These are phyloP conservation scores for Kryptopterus vitreolus DNA, from an alignment of 2,797 vertebrate genomes.

Conservation along the genomic window DNA sequence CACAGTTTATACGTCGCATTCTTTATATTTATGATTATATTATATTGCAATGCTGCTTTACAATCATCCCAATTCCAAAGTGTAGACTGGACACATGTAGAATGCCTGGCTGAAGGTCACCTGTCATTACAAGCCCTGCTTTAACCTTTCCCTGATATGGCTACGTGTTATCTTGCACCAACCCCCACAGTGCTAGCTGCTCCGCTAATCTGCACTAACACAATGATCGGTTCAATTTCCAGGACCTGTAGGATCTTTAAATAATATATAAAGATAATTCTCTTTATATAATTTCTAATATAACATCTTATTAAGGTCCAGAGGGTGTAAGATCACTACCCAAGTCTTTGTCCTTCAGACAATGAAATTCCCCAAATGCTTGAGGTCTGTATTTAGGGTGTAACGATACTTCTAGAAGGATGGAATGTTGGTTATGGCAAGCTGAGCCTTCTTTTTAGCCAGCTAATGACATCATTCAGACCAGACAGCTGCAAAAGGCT, in stretches of 20 bases:
- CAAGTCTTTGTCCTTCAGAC: not conserved
- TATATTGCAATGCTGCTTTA: not conserved
- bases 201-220: not conserved
- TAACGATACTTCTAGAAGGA: not conserved
- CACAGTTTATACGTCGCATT: not conserved
- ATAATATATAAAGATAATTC: no score
- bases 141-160: slow-evolving; percentile 14
- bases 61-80: not conserved
- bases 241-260: not conserved
- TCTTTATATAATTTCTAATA: not conserved
- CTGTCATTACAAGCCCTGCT: slow-evolving; percentile 14
- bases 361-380: slow-evolving; percentile 10
- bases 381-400: slow-evolving; percentile 19
- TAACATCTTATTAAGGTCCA: not conserved
- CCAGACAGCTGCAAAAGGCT: slow-evolving; percentile 37
- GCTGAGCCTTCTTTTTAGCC: slow-evolving; percentile 18
- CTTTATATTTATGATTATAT: not conserved
- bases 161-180: not conserved
- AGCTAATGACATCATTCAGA: slow-evolving; percentile 28
- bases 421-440: slow-evolving; percentile 33
- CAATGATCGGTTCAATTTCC: not conserved
- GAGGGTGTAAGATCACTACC: not conserved
- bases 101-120: slow-evolving; percentile 12
- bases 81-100: not conserved
- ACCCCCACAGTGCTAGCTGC: not conserved